Base-by-base conservation (phyloP, 2,113 vertebrate species). In the Dendropsophus ebraccatus region DNA sequence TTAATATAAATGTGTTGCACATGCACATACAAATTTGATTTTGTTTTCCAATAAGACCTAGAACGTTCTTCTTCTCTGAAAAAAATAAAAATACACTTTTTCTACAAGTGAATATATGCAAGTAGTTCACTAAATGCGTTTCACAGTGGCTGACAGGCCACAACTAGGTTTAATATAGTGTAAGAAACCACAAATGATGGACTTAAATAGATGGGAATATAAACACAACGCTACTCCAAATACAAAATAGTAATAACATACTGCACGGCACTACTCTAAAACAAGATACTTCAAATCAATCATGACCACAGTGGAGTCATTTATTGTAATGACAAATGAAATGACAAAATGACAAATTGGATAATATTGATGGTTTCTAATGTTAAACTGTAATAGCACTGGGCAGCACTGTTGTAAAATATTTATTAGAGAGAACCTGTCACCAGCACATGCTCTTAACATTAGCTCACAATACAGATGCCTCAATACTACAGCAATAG, bases 1-100 rank as follows among this genome's bases (percentile, higher is more conserved):
- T 98, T 97, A 97, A 95, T 97, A 96, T 96, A 97, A 97, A 96
- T 97, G 96, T 96, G 94, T 96, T 96, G 92, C 90, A 93, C 90
- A 90, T 92, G 89, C 89, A 91, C 91, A 94, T 94, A 94, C 81
- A 82, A 82, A 77, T 77, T 35, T 77, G 28, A 54, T 54, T 77
- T 54, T 77, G 49, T 77, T 77, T 77, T 10, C 49, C 14, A 54
- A 54, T 54, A 54, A 56, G 50, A 30, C 50, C 75, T 54, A 76
- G 49, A 76, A 76, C 65, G 35, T 69, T 69, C 65, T 35, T 69
- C 30, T 37, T 19, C 65, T 35, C 21, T 7, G 17, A 8, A 41
- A 19, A 70, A 28, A 37, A 70, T 70, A 41, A 70, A 70, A 70
- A 21, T 23, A 11, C 35, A 37, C 17, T 41, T 35, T 69, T 70